These are phyloP conservation scores for Drosophila subquinaria DNA, from an alignment of 2,888 invertebrate genomes.

Conservation along the genomic window DNA sequence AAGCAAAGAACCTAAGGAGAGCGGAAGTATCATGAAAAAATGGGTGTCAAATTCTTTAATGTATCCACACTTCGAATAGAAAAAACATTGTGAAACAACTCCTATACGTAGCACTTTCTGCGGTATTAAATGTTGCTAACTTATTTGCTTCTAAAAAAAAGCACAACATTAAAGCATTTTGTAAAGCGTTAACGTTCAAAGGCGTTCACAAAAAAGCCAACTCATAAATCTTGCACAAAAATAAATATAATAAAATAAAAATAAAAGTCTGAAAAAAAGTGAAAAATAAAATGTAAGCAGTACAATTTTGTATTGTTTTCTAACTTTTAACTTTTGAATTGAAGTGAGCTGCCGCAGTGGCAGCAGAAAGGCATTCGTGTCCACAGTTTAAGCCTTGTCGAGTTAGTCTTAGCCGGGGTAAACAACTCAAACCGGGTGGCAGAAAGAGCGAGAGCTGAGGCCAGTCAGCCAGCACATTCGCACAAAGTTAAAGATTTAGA, in stretches of 20 bases:
- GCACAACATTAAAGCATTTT: constrained; percentile 48
- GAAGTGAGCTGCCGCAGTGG: constrained; percentile 38
- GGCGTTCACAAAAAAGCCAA: constrained; percentile 41
- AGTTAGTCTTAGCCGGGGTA: constrained; percentile 72
- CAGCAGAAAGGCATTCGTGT: constrained; percentile 44
- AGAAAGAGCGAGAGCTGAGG: constrained; percentile 29
- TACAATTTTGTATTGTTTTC: constrained; percentile 71
- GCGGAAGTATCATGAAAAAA: not conserved
- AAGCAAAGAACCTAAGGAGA: too few relatives aligned
- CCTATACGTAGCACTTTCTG: not conserved
- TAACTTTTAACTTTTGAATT: constrained; percentile 75
- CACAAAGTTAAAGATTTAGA: constrained; percentile 79
- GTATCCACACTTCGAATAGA: not conserved
- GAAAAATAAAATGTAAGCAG: constrained; percentile 21
- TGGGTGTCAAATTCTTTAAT: not conserved
- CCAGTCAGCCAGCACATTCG: constrained; percentile 64
- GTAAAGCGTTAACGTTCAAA: constrained; percentile 49
- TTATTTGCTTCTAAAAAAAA: constrained; percentile 28
- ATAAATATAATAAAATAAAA: constrained; percentile 45
- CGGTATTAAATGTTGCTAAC: constrained; percentile 14
- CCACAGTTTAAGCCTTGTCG: constrained; percentile 73
- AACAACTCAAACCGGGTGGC: constrained; percentile 61
- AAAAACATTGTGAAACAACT: not conserved
- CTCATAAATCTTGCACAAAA: constrained; percentile 60
- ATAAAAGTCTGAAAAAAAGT: constrained; percentile 21